A percentile compares a stretch with the other conserved stretches of the same genome.
These are phyloP conservation scores for Drosophila subobscura DNA, from an alignment of 1,140 invertebrate genomes.

Conservation along the genomic window DNA sequence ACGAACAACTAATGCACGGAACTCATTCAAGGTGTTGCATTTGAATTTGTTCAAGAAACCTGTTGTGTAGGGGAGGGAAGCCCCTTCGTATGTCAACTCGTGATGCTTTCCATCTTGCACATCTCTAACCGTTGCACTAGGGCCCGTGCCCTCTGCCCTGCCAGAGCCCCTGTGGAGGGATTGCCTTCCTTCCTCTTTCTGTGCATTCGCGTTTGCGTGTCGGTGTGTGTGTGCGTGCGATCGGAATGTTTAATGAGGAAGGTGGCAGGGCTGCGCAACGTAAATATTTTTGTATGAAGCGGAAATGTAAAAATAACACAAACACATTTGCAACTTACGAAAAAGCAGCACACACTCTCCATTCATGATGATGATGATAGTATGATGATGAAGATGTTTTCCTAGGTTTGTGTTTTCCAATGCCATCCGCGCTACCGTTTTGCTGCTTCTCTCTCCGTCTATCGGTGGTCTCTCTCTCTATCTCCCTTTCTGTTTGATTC, in stretches of 20 bases:
- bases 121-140: neutral
- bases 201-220: neutral
- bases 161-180: neutral
- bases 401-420: conserved; percentile 56
- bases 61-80: too few relatives aligned
- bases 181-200: conserved; percentile 5
- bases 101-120: too few relatives aligned
- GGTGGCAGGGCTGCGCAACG: conserved; percentile 20
- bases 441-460: conserved; percentile 6
- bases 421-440: conserved; percentile 30
- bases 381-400: conserved; percentile 41
- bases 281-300: conserved; percentile 78
- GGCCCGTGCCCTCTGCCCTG: conserved; percentile 1
- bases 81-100: too few relatives aligned
- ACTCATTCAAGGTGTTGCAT: too few relatives aligned
- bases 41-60: too few relatives aligned
- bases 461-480: conserved; percentile 1
- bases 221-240: conserved; percentile 38
- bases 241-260: conserved; percentile 61
- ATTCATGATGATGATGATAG: too few relatives aligned
- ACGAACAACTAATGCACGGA: too few relatives aligned
- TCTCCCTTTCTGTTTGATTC: conserved; percentile 19
- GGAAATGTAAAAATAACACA: conserved; percentile 81
- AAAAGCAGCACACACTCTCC: conserved; percentile 20
- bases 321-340: conserved; percentile 67